These are phyloP conservation scores for Plectropomus leopardus DNA, from an alignment of 2,113 vertebrate species.

Conservation along the genomic window DNA sequence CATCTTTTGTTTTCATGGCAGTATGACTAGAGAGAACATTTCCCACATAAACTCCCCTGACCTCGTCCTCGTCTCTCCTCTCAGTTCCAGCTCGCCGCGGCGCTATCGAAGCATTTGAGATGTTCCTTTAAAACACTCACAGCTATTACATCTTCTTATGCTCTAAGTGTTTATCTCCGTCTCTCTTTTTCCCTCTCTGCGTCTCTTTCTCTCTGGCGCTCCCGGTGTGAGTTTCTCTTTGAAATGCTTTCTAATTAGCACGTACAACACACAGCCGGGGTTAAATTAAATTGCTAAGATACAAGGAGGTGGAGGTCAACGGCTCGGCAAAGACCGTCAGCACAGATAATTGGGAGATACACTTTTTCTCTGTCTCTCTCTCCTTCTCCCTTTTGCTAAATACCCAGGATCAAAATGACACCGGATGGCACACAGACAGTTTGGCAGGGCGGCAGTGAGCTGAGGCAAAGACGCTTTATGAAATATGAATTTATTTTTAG, in stretches of 20 bases:
- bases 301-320: conserved; percentile 83
- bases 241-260: conserved; percentile 84
- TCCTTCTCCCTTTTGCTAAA: conserved; percentile 57
- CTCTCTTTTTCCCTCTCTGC: conserved; percentile 17
- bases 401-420: conserved; percentile 83
- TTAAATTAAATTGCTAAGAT: conserved; percentile 86
- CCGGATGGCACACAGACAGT: conserved; percentile 59
- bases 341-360: conserved; percentile 81
- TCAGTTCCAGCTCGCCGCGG: conserved; percentile 14
- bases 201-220: conserved; percentile 36
- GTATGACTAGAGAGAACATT: neutral
- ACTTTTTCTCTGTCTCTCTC: conserved; percentile 9
- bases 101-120: conserved; percentile 40
- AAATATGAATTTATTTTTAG: conserved; percentile 77
- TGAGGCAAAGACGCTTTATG: conserved; percentile 47
- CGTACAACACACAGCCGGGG: conserved; percentile 71
- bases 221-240: conserved; percentile 73
- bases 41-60: neutral
- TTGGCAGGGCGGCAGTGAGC: conserved; percentile 44
- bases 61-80: conserved; percentile 11
- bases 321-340: conserved; percentile 77
- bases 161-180: conserved; percentile 63
- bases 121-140: conserved; percentile 49
- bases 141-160: conserved; percentile 58
- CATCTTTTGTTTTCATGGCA: conserved; percentile 5